A percentile compares a stretch with the other conserved stretches of the same genome.
These are phyloP conservation scores for Xiphophorus hellerii DNA, from an alignment of 2,113 vertebrate genomes.

Conservation along the genomic window DNA sequence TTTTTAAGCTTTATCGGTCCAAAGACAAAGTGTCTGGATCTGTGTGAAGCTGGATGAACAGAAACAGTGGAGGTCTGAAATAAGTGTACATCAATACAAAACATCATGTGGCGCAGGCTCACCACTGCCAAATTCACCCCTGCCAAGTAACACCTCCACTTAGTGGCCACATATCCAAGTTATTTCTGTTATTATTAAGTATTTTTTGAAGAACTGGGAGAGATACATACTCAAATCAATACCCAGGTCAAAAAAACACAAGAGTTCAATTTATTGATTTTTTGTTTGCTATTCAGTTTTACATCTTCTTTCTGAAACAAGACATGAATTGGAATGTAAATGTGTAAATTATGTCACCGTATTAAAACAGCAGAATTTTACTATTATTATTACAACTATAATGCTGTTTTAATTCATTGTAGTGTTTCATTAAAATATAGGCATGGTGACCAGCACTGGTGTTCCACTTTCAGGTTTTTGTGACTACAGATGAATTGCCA, in stretches of 20 bases:
- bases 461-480: not conserved
- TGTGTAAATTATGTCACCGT: no score
- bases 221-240: no score
- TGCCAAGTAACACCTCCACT: no score
- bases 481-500: not conserved
- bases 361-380: no score
- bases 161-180: not conserved
- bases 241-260: no score
- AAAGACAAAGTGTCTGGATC: constrained; percentile 4
- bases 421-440: not conserved
- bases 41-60: not conserved
- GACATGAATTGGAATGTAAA: no score
- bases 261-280: no score
- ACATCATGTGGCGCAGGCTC: not conserved
- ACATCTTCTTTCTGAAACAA: no score
- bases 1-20: constrained; percentile 21
- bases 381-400: not conserved
- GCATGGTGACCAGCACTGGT: no score
- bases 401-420: not conserved
- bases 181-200: no score
- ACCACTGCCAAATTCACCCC: not conserved
- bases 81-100: not conserved
- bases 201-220: no score
- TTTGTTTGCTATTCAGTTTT: no score
- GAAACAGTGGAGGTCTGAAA: not conserved